phyloP scores from a whole-genome alignment of 2,113 vertebrate genomes.

The Xyrauchen texanus region DNA sequence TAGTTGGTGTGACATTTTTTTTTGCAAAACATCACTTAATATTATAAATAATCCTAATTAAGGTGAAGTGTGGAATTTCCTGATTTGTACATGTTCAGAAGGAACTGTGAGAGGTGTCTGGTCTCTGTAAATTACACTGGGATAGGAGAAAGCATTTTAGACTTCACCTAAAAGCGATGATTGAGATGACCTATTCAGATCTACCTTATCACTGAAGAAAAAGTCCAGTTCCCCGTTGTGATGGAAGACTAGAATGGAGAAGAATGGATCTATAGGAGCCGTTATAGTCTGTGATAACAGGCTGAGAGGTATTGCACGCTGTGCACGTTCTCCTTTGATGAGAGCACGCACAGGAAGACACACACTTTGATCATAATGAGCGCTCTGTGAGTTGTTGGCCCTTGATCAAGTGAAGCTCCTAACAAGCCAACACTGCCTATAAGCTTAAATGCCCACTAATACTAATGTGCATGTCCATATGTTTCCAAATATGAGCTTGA shows the following conservation, averaged over 20 bases:
- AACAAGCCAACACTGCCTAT: slow-evolving; percentile 51
- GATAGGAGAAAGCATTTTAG: no score
- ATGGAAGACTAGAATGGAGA: neutral
- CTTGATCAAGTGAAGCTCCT: slow-evolving; percentile 61
- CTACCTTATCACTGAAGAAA: no score
- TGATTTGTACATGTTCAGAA: no score
- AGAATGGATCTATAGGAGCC: neutral
- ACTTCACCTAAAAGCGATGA: no score
- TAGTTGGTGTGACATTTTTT: no score
- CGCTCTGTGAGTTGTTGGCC: slow-evolving; percentile 27
- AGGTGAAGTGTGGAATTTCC: no score
- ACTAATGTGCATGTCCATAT: neutral
- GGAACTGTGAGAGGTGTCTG: no score
- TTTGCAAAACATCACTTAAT: no score
- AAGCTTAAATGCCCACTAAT: slow-evolving; percentile 35
- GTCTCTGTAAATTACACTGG: no score
- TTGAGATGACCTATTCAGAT: no score
- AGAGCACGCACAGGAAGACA: slow-evolving; percentile 50
- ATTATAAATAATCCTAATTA: no score
- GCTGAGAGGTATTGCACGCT: slow-evolving; percentile 53
- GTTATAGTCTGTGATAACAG: neutral
- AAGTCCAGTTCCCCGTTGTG: neutral
- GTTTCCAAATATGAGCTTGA: neutral
- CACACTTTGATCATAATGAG: slow-evolving; percentile 66
- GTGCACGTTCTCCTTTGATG: slow-evolving; percentile 54